phyloP scores from a whole-genome alignment of 2,888 invertebrate species.

The Ametastegia equiseti region DNA sequence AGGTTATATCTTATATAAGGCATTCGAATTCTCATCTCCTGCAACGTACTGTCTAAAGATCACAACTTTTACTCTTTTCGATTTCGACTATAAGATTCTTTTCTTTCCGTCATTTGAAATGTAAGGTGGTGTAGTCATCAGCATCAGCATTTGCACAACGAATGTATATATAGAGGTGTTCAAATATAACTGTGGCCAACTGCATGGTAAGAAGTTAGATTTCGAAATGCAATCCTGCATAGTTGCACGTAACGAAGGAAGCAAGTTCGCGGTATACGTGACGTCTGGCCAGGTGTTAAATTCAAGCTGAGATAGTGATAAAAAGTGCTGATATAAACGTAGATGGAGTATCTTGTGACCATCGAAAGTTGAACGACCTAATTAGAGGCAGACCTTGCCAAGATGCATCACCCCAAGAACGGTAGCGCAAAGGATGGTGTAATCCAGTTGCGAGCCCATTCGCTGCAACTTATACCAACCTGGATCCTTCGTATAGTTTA shows the following conservation, averaged over 20 bases:
- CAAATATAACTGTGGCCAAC: neutral
- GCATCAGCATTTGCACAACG: neutral
- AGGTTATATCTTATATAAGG: too few species aligned
- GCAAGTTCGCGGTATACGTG: neutral
- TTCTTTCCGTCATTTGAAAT: too few species aligned
- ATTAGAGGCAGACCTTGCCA: conserved; percentile 30
- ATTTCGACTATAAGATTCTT: too few species aligned
- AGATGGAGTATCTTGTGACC: neutral
- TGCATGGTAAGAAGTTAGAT: neutral
- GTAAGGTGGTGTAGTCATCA: too few species aligned
- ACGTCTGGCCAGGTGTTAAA: neutral
- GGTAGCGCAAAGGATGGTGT: neutral
- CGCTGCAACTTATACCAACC: neutral
- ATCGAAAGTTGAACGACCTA: conserved; percentile 26
- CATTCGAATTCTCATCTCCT: too few species aligned
- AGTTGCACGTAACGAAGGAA: neutral
- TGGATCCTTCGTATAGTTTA: neutral
- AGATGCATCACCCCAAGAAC: neutral
- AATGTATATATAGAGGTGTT: neutral
- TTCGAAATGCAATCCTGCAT: neutral
- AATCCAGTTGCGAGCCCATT: neutral
- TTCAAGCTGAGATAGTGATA: neutral
- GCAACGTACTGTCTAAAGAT: too few species aligned
- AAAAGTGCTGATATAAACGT: neutral
- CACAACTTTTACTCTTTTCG: too few species aligned